Evolutionary conservation across 2,113 vertebrate genomes (phyloP).

Genomic region (Oplegnathus fasciatus): DNA sequence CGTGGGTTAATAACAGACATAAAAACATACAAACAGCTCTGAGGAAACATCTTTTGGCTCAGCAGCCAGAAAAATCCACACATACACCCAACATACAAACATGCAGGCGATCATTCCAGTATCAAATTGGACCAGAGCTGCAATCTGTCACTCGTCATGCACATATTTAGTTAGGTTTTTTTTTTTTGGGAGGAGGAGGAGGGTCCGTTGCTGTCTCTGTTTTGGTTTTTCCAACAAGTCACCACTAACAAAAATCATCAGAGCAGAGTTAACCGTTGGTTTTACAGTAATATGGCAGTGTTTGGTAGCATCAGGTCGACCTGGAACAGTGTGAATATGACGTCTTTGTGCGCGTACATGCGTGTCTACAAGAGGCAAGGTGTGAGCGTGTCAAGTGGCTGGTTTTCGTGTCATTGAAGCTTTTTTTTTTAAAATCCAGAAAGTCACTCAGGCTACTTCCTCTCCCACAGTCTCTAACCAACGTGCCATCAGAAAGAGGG

Average conservation of each 20-base stretch:
- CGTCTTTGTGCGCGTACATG: slow-evolving; percentile 48
- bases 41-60: slow-evolving; percentile 57
- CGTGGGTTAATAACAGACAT: slow-evolving; percentile 50
- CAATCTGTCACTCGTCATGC: slow-evolving; percentile 70
- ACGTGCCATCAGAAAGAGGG: slow-evolving; percentile 31
- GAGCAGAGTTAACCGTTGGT: slow-evolving; percentile 39
- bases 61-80: slow-evolving; percentile 43
- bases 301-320: slow-evolving; percentile 65
- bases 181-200: slow-evolving; percentile 9
- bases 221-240: slow-evolving; percentile 42
- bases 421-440: background rate
- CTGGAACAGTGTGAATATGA: slow-evolving; percentile 44
- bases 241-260: slow-evolving; percentile 24
- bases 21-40: slow-evolving; percentile 49
- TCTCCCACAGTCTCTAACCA: slow-evolving; percentile 21
- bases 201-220: slow-evolving; percentile 22
- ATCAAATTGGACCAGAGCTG: slow-evolving; percentile 38
- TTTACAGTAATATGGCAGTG: slow-evolving; percentile 70
- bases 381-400: slow-evolving; percentile 60
- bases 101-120: slow-evolving; percentile 61
- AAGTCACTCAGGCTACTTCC: slow-evolving; percentile 23
- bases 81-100: slow-evolving; percentile 49
- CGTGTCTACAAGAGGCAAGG: slow-evolving; percentile 53
- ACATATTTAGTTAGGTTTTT: slow-evolving; percentile 20
- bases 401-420: slow-evolving; percentile 51